Percentiles rank a stretch among this genome's conserved stretches.
phyloP scores from a whole-genome alignment of 2,797 vertebrate species.

The Sebastes vulpes region DNA sequence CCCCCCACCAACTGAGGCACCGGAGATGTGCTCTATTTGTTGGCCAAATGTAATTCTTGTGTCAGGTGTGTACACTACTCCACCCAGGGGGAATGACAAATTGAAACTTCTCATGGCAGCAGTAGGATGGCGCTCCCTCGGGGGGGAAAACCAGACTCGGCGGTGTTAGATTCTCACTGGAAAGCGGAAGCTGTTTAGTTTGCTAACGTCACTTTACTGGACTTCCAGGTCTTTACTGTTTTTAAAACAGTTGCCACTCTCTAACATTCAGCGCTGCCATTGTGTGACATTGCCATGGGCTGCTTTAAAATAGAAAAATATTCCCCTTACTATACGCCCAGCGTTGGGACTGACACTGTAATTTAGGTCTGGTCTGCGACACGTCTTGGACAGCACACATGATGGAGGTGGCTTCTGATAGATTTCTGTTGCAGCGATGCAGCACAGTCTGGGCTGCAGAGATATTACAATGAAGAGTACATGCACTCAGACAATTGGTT shows the following conservation, averaged over 20 bases:
- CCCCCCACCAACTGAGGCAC: slow-evolving; percentile 7
- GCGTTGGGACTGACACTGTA: slow-evolving; percentile 30
- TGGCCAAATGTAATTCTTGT: slow-evolving; percentile 69
- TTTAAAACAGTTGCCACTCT: slow-evolving; percentile 1
- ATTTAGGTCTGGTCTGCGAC: slow-evolving; percentile 36
- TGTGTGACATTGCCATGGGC: slow-evolving; percentile 72
- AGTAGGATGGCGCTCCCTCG: slow-evolving; percentile 33
- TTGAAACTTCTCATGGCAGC: slow-evolving; percentile 59
- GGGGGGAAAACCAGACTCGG: slow-evolving; percentile 39
- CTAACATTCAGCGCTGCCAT: slow-evolving; percentile 21
- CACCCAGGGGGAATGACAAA: slow-evolving; percentile 66
- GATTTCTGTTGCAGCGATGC: slow-evolving; percentile 48
- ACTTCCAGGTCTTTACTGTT: slow-evolving; percentile 34
- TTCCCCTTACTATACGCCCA: slow-evolving; percentile 36
- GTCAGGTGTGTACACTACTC: slow-evolving; percentile 67
- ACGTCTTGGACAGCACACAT: slow-evolving; percentile 6
- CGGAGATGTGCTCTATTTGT: slow-evolving; percentile 65
- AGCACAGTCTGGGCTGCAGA: slow-evolving; percentile 36
- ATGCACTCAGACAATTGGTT: slow-evolving; percentile 56
- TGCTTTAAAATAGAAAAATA: slow-evolving; percentile 67
- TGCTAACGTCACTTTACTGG: slow-evolving; percentile 23
- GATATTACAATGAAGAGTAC: slow-evolving; percentile 54
- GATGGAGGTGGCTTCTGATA: slow-evolving; percentile 39
- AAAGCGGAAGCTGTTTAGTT: slow-evolving; percentile 28
- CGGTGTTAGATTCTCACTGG: slow-evolving; percentile 38